Evolutionary conservation across 1,140 invertebrate species (phyloP), one percentile per base, ranked within the genome.

Genomic region (Sitobion miscanthi): DNA sequence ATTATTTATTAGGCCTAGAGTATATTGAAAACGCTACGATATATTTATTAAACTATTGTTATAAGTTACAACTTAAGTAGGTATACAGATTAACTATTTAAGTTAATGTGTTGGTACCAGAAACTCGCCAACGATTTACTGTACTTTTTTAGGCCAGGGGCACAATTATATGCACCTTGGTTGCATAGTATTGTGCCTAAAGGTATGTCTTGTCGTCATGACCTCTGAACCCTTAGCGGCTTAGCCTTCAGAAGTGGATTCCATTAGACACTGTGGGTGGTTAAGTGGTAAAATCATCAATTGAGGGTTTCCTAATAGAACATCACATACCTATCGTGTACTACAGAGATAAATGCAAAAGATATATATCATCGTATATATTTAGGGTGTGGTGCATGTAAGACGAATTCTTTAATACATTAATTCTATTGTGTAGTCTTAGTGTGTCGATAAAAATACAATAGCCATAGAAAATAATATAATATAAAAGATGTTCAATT

Each of bases 401-500:
- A 89, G n/a, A 54, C 47, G 21, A 89, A 89, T 89, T 86, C 85
- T 86, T 86, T 86, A 9, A 86, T 86, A 47, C 25, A 86, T 86
- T 86, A 86, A 86, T 47, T 89, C 87, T 89, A 89, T 54, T 54
- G 52, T 54, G 52, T 89, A 88, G 82, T 38, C 21, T 77, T 85
- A 42, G 47, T 23, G 21, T 35, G 87, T 20, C 49, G 87, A 54
- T 89, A 89, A 89, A 42, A 89, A 54, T 54, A 89, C 49, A 89
- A 88, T 52, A 23, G 87, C 49, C n/a, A 54, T 89, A 54, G 87
- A 89, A 54, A 89, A 89, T 20, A 89, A 89, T 20, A 89, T 89
- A 38, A 38, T 54, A 89, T 54, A 89, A 89, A 89, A 89, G 47
- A 89, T 89, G 47, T 89, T 89, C 87, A 89, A 89, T 54, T 54